phyloP scores from a whole-genome alignment of 2,888 invertebrate genomes.

The Thalpophila matura region DNA sequence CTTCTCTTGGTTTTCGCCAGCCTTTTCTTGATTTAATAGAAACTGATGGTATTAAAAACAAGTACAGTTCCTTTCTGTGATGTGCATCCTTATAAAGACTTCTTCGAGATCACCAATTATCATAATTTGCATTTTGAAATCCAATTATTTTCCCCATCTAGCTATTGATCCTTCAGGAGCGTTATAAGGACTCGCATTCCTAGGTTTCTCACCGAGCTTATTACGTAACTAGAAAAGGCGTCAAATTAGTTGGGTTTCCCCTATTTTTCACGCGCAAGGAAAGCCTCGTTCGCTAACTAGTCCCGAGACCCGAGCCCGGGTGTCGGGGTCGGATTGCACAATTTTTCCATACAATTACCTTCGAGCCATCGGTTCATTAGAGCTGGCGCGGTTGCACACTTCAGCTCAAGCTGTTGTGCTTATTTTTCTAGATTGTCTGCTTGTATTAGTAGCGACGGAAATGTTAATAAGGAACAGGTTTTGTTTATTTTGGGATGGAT shows the following conservation, averaged over 20 bases:
- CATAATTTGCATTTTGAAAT: neutral
- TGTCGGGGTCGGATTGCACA: constrained; percentile 50
- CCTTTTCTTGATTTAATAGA: constrained; percentile 8
- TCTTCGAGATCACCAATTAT: too few relatives aligned
- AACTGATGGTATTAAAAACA: neutral
- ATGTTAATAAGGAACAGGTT: neutral
- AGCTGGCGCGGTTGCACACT: constrained; percentile 43
- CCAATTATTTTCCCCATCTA: neutral
- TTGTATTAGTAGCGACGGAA: constrained; percentile 7
- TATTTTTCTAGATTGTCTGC: constrained; percentile 17
- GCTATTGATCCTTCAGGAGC: neutral
- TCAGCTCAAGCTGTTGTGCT: constrained; percentile 9
- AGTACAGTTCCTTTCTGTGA: neutral
- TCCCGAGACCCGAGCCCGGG: constrained; percentile 5
- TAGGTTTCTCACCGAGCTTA: neutral
- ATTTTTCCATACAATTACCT: constrained; percentile 64
- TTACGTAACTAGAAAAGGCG: constrained; percentile 29
- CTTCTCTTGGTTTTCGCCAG: neutral
- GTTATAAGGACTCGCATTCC: neutral
- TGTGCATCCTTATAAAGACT: neutral
- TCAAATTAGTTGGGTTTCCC: constrained; percentile 24
- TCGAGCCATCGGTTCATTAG: constrained; percentile 57
- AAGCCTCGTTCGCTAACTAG: constrained; percentile 34
- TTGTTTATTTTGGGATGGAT: neutral
- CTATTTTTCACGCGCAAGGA: constrained; percentile 14